These are phyloP conservation scores for Phyllotreta striolata DNA, from an alignment of 2,888 invertebrate species.

Conservation along the genomic window DNA sequence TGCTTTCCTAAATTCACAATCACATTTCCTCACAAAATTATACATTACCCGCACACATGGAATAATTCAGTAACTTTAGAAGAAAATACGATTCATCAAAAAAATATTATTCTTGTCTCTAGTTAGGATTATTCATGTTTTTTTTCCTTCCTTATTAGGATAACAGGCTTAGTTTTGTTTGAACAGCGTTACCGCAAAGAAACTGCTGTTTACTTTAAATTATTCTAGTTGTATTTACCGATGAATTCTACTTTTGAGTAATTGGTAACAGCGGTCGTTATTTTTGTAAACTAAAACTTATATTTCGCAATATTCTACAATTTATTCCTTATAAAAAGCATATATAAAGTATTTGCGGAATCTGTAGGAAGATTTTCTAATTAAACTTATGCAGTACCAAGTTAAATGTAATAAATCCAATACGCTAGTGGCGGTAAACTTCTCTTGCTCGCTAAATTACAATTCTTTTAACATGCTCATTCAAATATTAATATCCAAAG, in stretches of 20 bases:
- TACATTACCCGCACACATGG: too few species aligned
- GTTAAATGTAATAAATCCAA: too few species aligned
- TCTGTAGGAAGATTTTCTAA: too few species aligned
- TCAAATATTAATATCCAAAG: constrained; percentile 8
- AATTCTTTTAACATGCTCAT: background rate
- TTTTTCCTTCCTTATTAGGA: constrained; percentile 20
- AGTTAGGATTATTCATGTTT: constrained; percentile 12
- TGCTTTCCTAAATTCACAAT: too few species aligned
- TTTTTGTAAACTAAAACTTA: too few species aligned
- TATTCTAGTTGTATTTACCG: constrained; percentile 31
- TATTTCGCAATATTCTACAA: too few species aligned
- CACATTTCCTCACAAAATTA: too few species aligned
- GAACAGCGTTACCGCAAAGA: constrained; percentile 47
- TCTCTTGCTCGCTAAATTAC: background rate
- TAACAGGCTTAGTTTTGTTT: constrained; percentile 47
- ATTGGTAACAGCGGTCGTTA: constrained; percentile 1
- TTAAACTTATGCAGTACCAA: too few species aligned
- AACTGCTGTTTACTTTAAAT: constrained; percentile 46
- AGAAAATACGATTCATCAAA: background rate
- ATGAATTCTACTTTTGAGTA: constrained; percentile 6
- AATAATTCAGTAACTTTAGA: too few species aligned
- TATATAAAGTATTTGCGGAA: too few species aligned
- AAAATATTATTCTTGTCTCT: constrained; percentile 3
- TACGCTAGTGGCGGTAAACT: too few species aligned
- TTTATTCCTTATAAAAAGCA: too few species aligned